Evolutionary conservation across 2,888 invertebrate genomes (phyloP), one percentile per base, ranked within the genome.

Genomic region (Eristalis intricaria): DNA sequence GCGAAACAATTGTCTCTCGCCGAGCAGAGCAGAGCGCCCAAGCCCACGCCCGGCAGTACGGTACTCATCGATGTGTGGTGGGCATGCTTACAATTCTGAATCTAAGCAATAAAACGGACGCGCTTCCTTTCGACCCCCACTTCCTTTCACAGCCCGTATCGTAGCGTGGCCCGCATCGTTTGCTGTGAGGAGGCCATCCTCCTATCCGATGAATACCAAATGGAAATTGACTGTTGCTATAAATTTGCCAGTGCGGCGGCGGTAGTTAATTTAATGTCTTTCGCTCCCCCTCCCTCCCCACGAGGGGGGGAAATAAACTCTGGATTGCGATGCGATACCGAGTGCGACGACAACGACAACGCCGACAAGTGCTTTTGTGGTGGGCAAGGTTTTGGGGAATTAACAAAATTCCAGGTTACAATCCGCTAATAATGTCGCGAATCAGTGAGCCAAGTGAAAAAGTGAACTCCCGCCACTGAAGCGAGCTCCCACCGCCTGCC

Each of bases 201-300:
- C 50, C 50, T 1, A 40, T 43, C 71, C 43, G 61, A 71, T 71
- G 71, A 73, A 73, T 73, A 43, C 71, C n/a, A 63, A 71, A 73
- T 63, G 61, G 43, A 73, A 73, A 73, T 43, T 40, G 71, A 73
- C 71, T 73, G 70, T 70, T 70, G 69, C 56, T 58, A 70, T 69
- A 70, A 70, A 70, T 70, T 43, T 61, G 35, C 70, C 70, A 66
- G 38, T 43, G 43, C 40, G 66, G 66, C 43, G 43, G 43, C 26
- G 50, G 50, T 29, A 68, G 50, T 68, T 68, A 56, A 69, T 69
- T 69, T 69, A 35, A 56, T 58, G 22, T 32, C 10, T 69, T 23
- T 32, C 4, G 5, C 7, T 10, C 1, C 32, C 8, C 8, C 32
- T 32, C 8, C 32, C 10, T 1, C 4, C 32, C 22, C 1, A 15